Base-by-base conservation (phyloP, 2,888 invertebrate species). In the Tinea semifulvella region DNA sequence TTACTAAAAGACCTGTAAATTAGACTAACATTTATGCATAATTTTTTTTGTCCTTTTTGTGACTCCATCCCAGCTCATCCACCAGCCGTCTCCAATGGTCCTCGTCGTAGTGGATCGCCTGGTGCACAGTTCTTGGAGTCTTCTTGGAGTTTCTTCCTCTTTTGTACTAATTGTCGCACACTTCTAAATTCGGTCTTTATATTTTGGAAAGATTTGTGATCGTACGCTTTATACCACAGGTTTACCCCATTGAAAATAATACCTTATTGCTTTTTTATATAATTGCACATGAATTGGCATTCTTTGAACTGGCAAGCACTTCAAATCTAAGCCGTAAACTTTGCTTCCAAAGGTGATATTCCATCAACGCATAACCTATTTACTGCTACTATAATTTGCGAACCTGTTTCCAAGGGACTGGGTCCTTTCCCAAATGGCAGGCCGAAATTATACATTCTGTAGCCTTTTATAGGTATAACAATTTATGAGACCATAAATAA, bases 401-500 rank as follows among this genome's bases (percentile, higher is more conserved):
- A 20, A 19, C 39, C 39, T 20, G 39, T 39, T 39, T 20, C 16
- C 20, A 20, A 39, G 16, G 39, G 39, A 16, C 39, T n/a, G 8
- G 20, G 39, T 39, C 39, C 39, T 20, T 19, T 39, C 39, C 39
- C 20, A 39, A 39, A 39, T 39, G 39, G 39, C 20, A 20, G 19
- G 39, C 39, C 20, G 18, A 39, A 39, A 39, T 40, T 22, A 40
- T 40, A 40, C 19, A 40, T 40, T 40, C 22, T 2, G 40, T n/a
- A 20, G n/a, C n/a, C n/a, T n/a, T 40, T 5, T 40, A 22, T 40
- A 40, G 40, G 22, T 22, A 14, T 22, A 22, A 8, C 2, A 40
- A 40, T 40, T 40, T 40, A 40, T 22, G 38, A 5, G 40, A 10
- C 22, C 40, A 40, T 40, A 40, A 40, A 22, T 40, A 40, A 22